A percentile compares a stretch with the other conserved stretches of the same genome.
Evolutionary conservation across 2,888 invertebrate genomes (phyloP).

Genomic region (Arctia plantaginis): DNA sequence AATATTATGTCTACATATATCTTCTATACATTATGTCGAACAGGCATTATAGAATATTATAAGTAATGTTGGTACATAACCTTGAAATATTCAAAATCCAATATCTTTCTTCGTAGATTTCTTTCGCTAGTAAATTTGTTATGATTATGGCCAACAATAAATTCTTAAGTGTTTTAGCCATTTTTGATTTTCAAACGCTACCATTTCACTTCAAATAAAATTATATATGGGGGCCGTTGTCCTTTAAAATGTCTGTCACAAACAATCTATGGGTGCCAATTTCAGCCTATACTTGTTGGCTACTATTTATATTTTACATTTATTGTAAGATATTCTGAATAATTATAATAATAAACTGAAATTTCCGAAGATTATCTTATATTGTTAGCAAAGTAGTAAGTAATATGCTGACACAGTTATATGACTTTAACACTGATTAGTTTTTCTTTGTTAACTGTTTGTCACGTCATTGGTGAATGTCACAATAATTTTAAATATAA

Average conservation of each 20-base stretch:
- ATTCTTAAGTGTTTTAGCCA: too few relatives aligned
- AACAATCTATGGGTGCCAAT: neutral
- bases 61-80: too few relatives aligned
- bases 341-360: neutral
- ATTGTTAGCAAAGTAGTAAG: neutral
- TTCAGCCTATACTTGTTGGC: neutral
- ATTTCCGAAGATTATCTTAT: neutral
- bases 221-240: too few relatives aligned
- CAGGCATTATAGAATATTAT: too few relatives aligned
- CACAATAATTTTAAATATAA: neutral
- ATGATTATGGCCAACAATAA: too few relatives aligned
- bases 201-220: too few relatives aligned
- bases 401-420: neutral
- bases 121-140: too few relatives aligned
- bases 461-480: constrained; percentile 2
- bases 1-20: too few relatives aligned
- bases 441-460: neutral
- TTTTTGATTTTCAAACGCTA: too few relatives aligned
- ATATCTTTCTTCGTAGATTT: too few relatives aligned
- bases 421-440: neutral
- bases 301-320: neutral
- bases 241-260: neutral
- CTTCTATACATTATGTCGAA: too few relatives aligned
- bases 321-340: neutral
- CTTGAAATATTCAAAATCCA: too few relatives aligned